Evolutionary conservation across 1,140 invertebrate genomes (phyloP).

Genomic region (Danaus plexippus): DNA sequence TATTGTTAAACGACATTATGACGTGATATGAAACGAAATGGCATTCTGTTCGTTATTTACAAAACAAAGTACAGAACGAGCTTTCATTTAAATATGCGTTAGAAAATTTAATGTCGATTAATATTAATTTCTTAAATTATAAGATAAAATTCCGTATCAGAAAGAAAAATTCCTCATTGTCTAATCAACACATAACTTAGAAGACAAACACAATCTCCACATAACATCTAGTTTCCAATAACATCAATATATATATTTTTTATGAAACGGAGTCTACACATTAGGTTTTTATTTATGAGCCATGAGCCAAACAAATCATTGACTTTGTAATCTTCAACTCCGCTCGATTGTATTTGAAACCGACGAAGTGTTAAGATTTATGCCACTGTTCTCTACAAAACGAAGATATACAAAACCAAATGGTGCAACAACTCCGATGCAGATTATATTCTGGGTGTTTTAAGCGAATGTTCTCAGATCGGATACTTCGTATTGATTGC

Average conservation of each 20-base stretch:
- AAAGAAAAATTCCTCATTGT: neutral
- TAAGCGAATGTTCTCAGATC: too few species aligned
- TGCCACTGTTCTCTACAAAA: constrained; percentile 16
- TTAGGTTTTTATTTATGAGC: constrained; percentile 43
- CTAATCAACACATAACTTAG: constrained; percentile 13
- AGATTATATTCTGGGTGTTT: too few species aligned
- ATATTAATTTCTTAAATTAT: too few species aligned
- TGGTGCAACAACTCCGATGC: too few species aligned
- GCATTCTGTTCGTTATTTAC: too few species aligned
- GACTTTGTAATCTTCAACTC: constrained; percentile 33
- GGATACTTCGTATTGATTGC: too few species aligned
- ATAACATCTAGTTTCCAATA: constrained; percentile 21
- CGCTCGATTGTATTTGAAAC: constrained; percentile 34
- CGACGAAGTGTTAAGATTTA: constrained; percentile 54
- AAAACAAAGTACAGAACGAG: too few species aligned
- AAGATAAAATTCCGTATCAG: too few species aligned
- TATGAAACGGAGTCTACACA: constrained; percentile 28
- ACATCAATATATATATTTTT: constrained; percentile 50
- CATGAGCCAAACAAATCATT: constrained; percentile 52
- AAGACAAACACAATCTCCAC: constrained; percentile 7
- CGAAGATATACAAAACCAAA: too few species aligned
- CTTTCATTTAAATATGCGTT: too few species aligned
- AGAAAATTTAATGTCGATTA: too few species aligned
- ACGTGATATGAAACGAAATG: too few species aligned
- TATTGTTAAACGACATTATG: neutral